Base-by-base conservation (phyloP, 2,797 vertebrate species). In the Intellagama lesueurii region DNA sequence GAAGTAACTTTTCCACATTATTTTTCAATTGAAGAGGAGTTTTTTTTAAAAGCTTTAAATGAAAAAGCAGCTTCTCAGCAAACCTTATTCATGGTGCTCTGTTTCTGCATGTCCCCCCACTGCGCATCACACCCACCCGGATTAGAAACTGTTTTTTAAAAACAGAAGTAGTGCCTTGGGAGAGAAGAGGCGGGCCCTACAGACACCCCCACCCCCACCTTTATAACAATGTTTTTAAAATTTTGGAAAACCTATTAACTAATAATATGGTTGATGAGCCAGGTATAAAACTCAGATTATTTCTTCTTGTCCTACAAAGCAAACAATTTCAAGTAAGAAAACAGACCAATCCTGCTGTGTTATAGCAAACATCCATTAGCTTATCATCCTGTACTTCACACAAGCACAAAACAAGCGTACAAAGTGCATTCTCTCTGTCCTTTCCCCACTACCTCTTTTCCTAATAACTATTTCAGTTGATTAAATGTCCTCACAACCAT, bases 171-270 rank as follows among this genome's bases (percentile, higher is more conserved):
- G 40, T 40, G 40, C 40, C 40, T 40, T 40, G 40, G 40, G 40
- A 40, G 40, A 40, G 40, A 40, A 40, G 40, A 40, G 40, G 40
- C 40, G 3, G 40, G 40, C 40, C 40, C 40, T 40, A 40, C 40
- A 40, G 40, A 40, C 40, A 40, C 40, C 40, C 40, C 40, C 40
- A 40, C 40, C 40, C 40, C 40, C 40, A 40, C 40, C 40, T 40
- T 40, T 40, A 40, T 40, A 40, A 40, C 40, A 40, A 2, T 40
- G 40, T 85, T 68, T 69, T 80, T 86, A 24, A 66, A 73, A 73
- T 30, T 89, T 78, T 60, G 32, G 73, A 44, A 88, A 84, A 79
- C 11, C 47, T 19, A 79, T 86, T 92, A 92, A 69, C 35, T 91
- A 85, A 19, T 26, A 87, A 90, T 92, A 68, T 86, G 49, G 83